phyloP scores from a whole-genome alignment of 2,888 invertebrate genomes.

The Spodoptera littoralis region DNA sequence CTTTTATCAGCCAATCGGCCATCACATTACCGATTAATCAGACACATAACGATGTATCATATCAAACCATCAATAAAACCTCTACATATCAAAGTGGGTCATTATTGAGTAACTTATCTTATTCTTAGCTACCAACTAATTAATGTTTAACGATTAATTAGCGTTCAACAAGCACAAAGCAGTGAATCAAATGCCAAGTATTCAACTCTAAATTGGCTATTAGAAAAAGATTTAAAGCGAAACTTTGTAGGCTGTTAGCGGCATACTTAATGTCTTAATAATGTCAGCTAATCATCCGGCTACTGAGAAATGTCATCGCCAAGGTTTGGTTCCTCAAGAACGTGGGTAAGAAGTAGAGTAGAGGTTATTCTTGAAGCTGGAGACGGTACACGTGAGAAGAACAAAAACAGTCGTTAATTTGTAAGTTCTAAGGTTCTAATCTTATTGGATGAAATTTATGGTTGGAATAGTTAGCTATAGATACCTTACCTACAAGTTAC shows the following conservation, averaged over 20 bases:
- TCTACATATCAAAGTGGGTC: slow-evolving; percentile 1
- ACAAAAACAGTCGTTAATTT: no score
- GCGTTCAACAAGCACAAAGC: slow-evolving; percentile 17
- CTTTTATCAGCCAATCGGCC: no score
- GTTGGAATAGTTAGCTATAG: no score
- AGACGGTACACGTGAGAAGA: no score
- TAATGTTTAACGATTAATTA: slow-evolving; percentile 13
- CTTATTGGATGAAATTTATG: no score
- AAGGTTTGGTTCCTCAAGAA: slow-evolving; percentile 20
- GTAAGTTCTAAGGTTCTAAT: no score
- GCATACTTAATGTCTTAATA: slow-evolving; percentile 20
- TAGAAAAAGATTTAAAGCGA: slow-evolving; percentile 21
- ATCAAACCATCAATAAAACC: background rate
- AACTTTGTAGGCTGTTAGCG: slow-evolving; percentile 14
- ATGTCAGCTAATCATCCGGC: slow-evolving; percentile 36
- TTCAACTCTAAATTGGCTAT: slow-evolving; percentile 26
- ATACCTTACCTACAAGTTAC: no score
- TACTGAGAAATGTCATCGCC: slow-evolving; percentile 22
- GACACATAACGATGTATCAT: no score
- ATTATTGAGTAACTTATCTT: slow-evolving; percentile 20
- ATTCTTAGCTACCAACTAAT: slow-evolving; percentile 27
- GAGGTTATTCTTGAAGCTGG: no score
- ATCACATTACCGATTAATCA: no score
- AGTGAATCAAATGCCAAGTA: slow-evolving; percentile 14
- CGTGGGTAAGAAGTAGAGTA: no score